phyloP scores from a whole-genome alignment of 2,113 vertebrate genomes.

The Leptocoma aspasia region DNA sequence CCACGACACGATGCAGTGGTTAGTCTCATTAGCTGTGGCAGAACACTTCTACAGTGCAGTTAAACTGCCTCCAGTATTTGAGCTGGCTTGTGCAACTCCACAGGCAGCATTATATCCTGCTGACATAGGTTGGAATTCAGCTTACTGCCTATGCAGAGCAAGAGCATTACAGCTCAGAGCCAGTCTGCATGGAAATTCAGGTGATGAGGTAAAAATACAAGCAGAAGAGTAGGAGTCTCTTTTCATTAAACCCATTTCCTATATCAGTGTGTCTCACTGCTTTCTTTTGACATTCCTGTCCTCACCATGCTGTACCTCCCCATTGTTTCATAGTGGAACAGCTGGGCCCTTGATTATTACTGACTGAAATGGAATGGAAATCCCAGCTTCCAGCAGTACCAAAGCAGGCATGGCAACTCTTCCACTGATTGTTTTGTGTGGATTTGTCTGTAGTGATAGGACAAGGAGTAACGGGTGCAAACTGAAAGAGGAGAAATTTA shows the following conservation, averaged over 20 bases:
- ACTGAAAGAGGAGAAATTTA: not conserved
- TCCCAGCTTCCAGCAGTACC: not conserved
- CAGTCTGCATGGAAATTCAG: not conserved
- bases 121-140: not conserved
- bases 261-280: accelerated
- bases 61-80: not conserved
- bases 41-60: not conserved
- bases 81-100: not conserved
- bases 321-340: not conserved
- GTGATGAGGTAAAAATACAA: not conserved
- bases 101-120: not conserved
- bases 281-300: not conserved
- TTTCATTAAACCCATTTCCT: not conserved
- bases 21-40: not conserved
- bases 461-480: not conserved
- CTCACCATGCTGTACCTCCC: not conserved
- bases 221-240: not conserved
- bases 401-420: not conserved
- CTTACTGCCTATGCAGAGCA: not conserved
- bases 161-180: not conserved
- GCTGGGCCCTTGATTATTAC: not conserved
- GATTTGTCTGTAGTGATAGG: not conserved
- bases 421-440: not conserved
- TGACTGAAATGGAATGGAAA: not conserved
- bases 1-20: not conserved